A percentile compares a stretch with the other conserved stretches of the same genome.
phyloP scores from a whole-genome alignment of 2,797 vertebrate genomes.

The Ctenopoma multispine region DNA sequence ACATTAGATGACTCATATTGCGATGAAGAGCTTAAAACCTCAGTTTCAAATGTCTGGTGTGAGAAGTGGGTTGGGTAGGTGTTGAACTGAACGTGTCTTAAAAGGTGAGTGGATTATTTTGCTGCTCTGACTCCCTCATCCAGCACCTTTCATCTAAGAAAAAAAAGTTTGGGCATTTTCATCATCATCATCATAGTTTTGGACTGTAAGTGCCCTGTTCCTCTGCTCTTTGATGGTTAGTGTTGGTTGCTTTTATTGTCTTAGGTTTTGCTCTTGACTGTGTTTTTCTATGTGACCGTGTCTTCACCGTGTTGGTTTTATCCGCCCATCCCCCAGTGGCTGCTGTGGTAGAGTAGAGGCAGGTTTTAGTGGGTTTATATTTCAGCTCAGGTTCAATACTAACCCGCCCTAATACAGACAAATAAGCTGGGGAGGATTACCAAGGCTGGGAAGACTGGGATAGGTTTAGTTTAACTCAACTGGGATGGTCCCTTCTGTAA shows the following conservation, averaged over 20 bases:
- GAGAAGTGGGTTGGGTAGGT: background rate
- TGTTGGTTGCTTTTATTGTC: conserved; percentile 40
- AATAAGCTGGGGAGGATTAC: conserved; percentile 46
- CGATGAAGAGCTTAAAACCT: conserved; percentile 10
- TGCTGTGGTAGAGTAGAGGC: conserved; percentile 59
- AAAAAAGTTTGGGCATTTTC: background rate
- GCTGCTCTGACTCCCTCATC: background rate
- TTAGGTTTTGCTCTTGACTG: conserved; percentile 34
- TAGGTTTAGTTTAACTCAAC: conserved; percentile 20
- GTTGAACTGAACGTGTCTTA: background rate
- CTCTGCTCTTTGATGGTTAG: conserved; percentile 28
- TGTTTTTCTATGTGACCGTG: conserved; percentile 21
- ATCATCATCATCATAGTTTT: background rate
- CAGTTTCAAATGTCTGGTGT: background rate
- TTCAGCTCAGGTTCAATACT: conserved; percentile 47
- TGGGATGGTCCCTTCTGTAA: background rate
- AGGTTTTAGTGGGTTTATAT: conserved; percentile 64
- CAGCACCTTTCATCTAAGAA: background rate
- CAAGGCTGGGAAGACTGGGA: conserved; percentile 33
- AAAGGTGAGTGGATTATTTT: background rate
- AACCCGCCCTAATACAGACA: conserved; percentile 45
- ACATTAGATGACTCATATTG: conserved; percentile 29
- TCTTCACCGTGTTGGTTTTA: conserved; percentile 32
- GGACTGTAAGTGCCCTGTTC: conserved; percentile 6
- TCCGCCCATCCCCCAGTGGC: conserved; percentile 58